A percentile compares a stretch with the other conserved stretches of the same genome.
phyloP scores from a whole-genome alignment of 2,797 vertebrate genomes.

The Galago senegalensis region DNA sequence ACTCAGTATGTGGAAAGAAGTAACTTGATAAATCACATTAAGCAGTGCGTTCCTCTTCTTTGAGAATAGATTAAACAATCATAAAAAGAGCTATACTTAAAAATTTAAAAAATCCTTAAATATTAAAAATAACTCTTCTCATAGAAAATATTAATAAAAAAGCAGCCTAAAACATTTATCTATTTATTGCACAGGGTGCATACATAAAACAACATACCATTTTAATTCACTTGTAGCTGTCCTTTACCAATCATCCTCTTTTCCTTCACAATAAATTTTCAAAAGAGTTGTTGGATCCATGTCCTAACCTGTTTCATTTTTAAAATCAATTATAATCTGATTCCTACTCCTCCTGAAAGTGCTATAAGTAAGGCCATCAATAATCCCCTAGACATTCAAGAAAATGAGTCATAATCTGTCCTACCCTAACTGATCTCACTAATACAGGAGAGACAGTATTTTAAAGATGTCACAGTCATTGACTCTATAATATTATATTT shows the following conservation, averaged over 20 bases:
- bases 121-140: slow-evolving; percentile 80
- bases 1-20: not conserved
- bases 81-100: slow-evolving; percentile 74
- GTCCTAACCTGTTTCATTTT: not conserved
- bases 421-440: not conserved
- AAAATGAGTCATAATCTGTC: not conserved
- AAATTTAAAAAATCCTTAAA: slow-evolving; percentile 80
- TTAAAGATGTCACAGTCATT: not conserved
- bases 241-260: not conserved
- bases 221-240: not conserved
- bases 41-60: slow-evolving; percentile 36
- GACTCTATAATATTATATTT: not conserved
- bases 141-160: slow-evolving; percentile 77
- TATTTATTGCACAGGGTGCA: slow-evolving; percentile 28
- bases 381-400: not conserved
- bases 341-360: not conserved
- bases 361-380: not conserved
- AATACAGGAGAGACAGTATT: not conserved
- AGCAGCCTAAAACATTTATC: slow-evolving; percentile 66
- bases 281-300: not conserved
- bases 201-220: slow-evolving; percentile 23
- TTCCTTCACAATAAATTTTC: slow-evolving; percentile 39
- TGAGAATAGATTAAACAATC: slow-evolving; percentile 76
- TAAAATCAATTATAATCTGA: slow-evolving; percentile 39
- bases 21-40: not conserved